Percentiles rank a stretch among this genome's conserved stretches.
phyloP scores from a whole-genome alignment of 2,797 vertebrate species.

The Sebastiscus tertius region DNA sequence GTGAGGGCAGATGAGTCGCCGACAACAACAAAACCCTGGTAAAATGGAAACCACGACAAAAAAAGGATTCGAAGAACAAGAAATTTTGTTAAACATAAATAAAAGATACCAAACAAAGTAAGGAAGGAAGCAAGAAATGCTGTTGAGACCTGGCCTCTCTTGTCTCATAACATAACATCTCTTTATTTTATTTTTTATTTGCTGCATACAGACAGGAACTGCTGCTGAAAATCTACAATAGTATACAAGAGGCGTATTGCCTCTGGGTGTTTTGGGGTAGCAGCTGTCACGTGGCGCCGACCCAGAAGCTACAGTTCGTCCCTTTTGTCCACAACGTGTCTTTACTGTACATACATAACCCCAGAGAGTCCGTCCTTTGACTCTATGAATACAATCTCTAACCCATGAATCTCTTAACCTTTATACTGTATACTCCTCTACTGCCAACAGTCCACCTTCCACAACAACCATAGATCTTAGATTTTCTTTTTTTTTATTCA shows the following conservation, averaged over 20 bases:
- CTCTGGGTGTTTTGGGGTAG: constrained; percentile 33
- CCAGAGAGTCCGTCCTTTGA: background rate
- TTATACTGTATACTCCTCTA: background rate
- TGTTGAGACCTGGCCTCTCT: background rate
- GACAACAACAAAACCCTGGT: background rate
- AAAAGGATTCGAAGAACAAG: background rate
- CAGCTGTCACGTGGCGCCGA: constrained; percentile 2
- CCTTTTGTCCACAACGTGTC: constrained; percentile 25
- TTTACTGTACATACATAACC: constrained; percentile 44
- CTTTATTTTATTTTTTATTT: constrained; percentile 66
- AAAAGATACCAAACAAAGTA: background rate
- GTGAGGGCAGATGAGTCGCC: background rate
- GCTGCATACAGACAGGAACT: constrained; percentile 65
- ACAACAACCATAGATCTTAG: background rate
- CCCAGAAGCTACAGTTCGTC: constrained; percentile 19
- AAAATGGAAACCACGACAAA: background rate
- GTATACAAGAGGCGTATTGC: constrained; percentile 47
- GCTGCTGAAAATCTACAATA: constrained; percentile 69
- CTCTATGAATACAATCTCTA: constrained; percentile 2
- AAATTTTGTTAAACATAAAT: background rate
- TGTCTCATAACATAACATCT: constrained; percentile 56
- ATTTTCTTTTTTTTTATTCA: constrained; percentile 8
- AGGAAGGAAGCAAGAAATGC: background rate
- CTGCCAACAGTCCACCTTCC: background rate
- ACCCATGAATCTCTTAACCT: background rate